Base-by-base conservation (phyloP, 2,113 vertebrate genomes). In the Grallaria varia region DNA sequence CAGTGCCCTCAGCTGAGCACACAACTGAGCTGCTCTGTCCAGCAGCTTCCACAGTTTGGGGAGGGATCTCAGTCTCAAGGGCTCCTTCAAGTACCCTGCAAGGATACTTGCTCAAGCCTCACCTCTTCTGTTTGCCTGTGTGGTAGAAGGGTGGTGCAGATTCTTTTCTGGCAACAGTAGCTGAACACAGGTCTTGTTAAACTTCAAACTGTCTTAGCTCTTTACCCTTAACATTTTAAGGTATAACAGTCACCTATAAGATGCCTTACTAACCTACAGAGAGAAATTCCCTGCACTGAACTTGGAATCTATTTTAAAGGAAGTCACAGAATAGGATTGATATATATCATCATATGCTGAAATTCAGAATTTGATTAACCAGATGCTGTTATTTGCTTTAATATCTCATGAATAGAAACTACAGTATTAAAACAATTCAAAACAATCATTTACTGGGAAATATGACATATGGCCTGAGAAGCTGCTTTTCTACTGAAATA, bases 321-420 rank as follows among this genome's bases (percentile, higher is more conserved):
- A 72, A 75, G 14, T 15, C 9, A 3, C 13, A 52, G 37, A 76
- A 73, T 2, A 66, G 15, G 55, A 74, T 24, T 78, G 75, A 62
- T 49, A 71, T 17, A 12, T 5, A 74, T 31, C 60, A 74, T 92
- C 68, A 47, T 21, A 86, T 10, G 78, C 55, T 73, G 56, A 93
- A 92, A 86, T 71, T 21, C 9, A 13, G 52, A 33, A 49, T 86
- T 71, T 68, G 52, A 92, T 94, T 81, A 93, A 90, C 47, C 92
- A 94, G 88, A 86, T 84, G 84, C 91, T 84, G 64, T 78, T 93
- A 90, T 90, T 96, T 95, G 69, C 92, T 93, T 88, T 89, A 86
- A 68, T 90, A 93, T 52, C 53, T 86, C 80, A 90, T 8, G 14
- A 95, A 92, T 72, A 92, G 79, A 92, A 95, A 94, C 63, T 17